phyloP scores from a whole-genome alignment of 1,140 invertebrate species.

The Gryllus bimaculatus region DNA sequence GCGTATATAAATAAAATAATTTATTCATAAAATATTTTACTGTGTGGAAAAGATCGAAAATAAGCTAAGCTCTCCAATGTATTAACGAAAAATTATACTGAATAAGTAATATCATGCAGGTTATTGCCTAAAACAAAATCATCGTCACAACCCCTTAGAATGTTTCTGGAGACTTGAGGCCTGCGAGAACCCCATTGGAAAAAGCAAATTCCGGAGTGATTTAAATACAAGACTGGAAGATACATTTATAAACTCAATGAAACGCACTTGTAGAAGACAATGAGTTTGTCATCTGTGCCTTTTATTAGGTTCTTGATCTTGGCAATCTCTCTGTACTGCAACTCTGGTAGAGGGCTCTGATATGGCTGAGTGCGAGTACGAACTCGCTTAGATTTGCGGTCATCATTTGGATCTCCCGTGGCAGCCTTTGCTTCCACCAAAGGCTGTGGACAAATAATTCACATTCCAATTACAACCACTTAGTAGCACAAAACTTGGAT shows the following conservation, averaged over 20 bases:
- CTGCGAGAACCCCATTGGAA: not conserved
- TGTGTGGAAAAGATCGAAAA: too few species aligned
- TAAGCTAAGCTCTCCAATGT: too few species aligned
- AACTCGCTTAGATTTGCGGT: slow-evolving; percentile 44
- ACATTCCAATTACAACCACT: not conserved
- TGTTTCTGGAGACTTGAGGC: too few species aligned
- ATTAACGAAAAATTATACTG: too few species aligned
- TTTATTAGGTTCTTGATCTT: slow-evolving; percentile 55
- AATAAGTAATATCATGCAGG: too few species aligned
- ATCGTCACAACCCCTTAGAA: too few species aligned
- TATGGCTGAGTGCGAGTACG: slow-evolving; percentile 62
- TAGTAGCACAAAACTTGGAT: too few species aligned
- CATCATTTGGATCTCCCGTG: slow-evolving; percentile 28
- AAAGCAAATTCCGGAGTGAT: not conserved
- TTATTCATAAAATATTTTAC: too few species aligned
- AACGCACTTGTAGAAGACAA: slow-evolving; percentile 71
- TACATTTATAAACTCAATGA: not conserved
- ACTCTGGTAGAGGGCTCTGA: slow-evolving; percentile 68
- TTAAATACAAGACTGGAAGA: not conserved
- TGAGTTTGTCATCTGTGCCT: slow-evolving; percentile 67
- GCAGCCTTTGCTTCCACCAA: not conserved
- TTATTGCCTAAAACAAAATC: too few species aligned
- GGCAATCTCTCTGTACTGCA: slow-evolving; percentile 50
- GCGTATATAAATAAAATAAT: too few species aligned
- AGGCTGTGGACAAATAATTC: slow-evolving; percentile 10